These are phyloP conservation scores for Trialeurodes vaporariorum DNA, from an alignment of 1,140 invertebrate species.

Conservation along the genomic window DNA sequence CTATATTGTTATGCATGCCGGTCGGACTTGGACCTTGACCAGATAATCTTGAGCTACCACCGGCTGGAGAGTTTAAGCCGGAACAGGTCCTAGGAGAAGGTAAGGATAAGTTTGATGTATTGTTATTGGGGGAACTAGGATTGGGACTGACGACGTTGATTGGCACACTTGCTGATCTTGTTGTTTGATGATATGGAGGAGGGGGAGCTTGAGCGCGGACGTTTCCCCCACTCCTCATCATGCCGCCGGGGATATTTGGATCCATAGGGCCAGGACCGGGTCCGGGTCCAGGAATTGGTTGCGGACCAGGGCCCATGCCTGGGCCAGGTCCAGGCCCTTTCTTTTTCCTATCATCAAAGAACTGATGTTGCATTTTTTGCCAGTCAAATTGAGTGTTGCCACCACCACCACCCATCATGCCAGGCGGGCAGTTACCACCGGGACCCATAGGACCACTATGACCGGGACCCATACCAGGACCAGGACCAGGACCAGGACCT, in stretches of 20 bases:
- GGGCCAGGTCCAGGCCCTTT: slow-evolving; percentile 36
- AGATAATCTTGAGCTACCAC: slow-evolving; percentile 38
- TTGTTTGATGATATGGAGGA: slow-evolving; percentile 70
- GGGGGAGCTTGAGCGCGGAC: slow-evolving; percentile 65
- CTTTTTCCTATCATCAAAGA: slow-evolving; percentile 55
- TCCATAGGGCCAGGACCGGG: slow-evolving; percentile 20
- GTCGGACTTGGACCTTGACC: slow-evolving; percentile 51
- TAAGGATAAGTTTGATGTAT: slow-evolving; percentile 53
- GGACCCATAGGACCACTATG: slow-evolving; percentile 38
- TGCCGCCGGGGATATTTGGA: slow-evolving; percentile 11
- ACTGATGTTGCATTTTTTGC: slow-evolving; percentile 78
- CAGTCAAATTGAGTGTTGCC: slow-evolving; percentile 56
- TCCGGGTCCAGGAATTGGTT: slow-evolving; percentile 27
- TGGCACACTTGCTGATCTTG: slow-evolving; percentile 70
- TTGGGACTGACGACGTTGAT: slow-evolving; percentile 60
- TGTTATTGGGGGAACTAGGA: slow-evolving; percentile 56
- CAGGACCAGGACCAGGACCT: not conserved
- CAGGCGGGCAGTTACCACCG: no score
- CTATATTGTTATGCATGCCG: slow-evolving; percentile 34
- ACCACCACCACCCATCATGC: slow-evolving; percentile 20
- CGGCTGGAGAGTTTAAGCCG: slow-evolving; percentile 55
- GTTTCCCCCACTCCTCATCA: slow-evolving; percentile 30
- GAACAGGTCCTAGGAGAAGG: slow-evolving; percentile 56
- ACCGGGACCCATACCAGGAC: slow-evolving; percentile 33
- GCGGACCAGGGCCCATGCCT: slow-evolving; percentile 31